phyloP scores from a whole-genome alignment of 1,140 invertebrate genomes.

The Lepidurus arcticus region DNA sequence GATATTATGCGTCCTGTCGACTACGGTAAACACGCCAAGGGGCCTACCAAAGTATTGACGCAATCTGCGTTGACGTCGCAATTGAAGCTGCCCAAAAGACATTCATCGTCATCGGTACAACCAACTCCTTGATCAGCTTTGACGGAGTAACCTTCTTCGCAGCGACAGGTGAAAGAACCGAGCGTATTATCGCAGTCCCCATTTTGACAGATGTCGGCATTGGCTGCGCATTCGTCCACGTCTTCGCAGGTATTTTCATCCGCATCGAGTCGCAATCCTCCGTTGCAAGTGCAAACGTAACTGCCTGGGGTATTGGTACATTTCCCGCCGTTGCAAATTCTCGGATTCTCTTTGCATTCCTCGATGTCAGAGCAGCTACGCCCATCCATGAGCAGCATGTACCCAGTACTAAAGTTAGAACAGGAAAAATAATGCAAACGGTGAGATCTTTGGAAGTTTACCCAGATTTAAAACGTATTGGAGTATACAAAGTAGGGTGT shows the following conservation, averaged over 20 bases:
- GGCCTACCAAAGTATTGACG: slow-evolving; percentile 63
- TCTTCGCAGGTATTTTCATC: slow-evolving; percentile 64
- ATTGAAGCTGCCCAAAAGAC: slow-evolving; percentile 62
- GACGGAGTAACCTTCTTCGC: slow-evolving; percentile 73
- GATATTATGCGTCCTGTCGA: not conserved
- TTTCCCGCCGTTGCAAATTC: slow-evolving; percentile 76
- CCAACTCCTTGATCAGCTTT: slow-evolving; percentile 63
- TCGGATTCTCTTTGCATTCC: slow-evolving; percentile 69
- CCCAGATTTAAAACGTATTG: not conserved
- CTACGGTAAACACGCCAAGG: not conserved
- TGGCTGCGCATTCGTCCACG: slow-evolving; percentile 65
- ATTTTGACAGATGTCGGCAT: slow-evolving; percentile 62
- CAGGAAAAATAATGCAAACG: slow-evolving; percentile 36
- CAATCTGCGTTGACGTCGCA: slow-evolving; percentile 77
- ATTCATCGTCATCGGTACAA: slow-evolving; percentile 80
- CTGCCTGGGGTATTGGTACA: slow-evolving; percentile 72
- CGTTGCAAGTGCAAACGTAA: slow-evolving; percentile 69
- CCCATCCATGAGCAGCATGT: slow-evolving; percentile 46
- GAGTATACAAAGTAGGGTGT: not conserved
- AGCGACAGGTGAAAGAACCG: slow-evolving; percentile 73
- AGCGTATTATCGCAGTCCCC: slow-evolving; percentile 72
- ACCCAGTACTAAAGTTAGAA: slow-evolving; percentile 43
- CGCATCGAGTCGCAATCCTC: slow-evolving; percentile 61
- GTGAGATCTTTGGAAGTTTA: slow-evolving; percentile 28
- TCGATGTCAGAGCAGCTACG: slow-evolving; percentile 53